A percentile compares a stretch with the other conserved stretches of the same genome.
These are phyloP conservation scores for Falco columbarius DNA, from an alignment of 2,797 vertebrate genomes.

Conservation along the genomic window DNA sequence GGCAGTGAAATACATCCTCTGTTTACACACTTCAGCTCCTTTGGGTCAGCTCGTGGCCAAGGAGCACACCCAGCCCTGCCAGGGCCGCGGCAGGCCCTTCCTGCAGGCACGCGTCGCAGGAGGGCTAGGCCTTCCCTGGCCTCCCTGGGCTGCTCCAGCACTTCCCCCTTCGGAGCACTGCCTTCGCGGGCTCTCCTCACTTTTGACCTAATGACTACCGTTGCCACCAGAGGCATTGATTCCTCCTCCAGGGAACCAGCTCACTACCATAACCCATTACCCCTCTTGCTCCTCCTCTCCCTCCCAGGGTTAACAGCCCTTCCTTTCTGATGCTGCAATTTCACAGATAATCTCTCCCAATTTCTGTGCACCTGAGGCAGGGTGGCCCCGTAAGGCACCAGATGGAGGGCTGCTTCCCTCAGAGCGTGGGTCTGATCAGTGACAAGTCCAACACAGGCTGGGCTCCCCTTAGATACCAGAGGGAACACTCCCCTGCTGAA, in stretches of 20 bases:
- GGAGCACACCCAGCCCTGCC: background rate
- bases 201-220: background rate
- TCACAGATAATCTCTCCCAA: background rate
- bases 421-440: background rate
- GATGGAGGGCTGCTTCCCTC: background rate
- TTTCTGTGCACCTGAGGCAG: background rate
- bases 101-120: background rate
- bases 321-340: fast-evolving
- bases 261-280: background rate
- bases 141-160: background rate
- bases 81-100: background rate
- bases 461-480: background rate
- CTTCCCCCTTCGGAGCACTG: background rate
- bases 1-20: background rate
- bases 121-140: background rate
- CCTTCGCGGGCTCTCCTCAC: background rate
- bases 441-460: background rate
- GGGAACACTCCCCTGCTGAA: background rate
- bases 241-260: background rate
- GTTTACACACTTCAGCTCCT: background rate
- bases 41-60: background rate
- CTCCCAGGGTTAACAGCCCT: background rate
- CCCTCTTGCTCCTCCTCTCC: too few relatives aligned
- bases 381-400: fast-evolving
- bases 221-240: background rate